These are phyloP conservation scores for Cosmia pyralina DNA, from an alignment of 2,888 invertebrate genomes.

Conservation along the genomic window DNA sequence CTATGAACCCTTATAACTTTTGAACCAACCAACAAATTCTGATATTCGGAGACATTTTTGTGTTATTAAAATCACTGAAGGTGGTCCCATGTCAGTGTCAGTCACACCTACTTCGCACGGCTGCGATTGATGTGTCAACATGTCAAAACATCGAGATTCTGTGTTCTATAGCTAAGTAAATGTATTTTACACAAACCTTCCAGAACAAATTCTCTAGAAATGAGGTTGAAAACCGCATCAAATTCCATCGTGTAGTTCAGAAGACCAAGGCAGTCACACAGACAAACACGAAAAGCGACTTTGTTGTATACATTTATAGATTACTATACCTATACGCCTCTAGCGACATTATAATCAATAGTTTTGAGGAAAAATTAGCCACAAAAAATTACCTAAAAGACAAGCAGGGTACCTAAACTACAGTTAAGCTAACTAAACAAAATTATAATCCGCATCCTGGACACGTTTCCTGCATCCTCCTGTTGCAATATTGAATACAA, in stretches of 20 bases:
- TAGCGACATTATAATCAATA: neutral
- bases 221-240: neutral
- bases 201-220: neutral
- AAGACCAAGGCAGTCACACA: neutral
- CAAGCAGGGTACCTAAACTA: neutral
- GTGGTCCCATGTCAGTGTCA: too few species aligned
- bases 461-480: neutral
- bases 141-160: neutral
- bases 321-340: too few species aligned
- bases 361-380: neutral
- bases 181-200: neutral
- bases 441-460: too few species aligned
- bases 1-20: too few species aligned
- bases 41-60: too few species aligned
- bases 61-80: too few species aligned
- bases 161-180: neutral
- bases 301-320: neutral
- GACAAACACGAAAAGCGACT: too few species aligned
- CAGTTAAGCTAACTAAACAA: neutral
- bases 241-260: neutral
- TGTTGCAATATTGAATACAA: constrained; percentile 4
- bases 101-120: too few species aligned
- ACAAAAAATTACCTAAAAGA: neutral
- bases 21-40: too few species aligned
- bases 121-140: too few species aligned